A percentile compares a stretch with the other conserved stretches of the same genome.
phyloP scores from a whole-genome alignment of 2,113 vertebrate genomes.

The Emydocephalus ijimae region DNA sequence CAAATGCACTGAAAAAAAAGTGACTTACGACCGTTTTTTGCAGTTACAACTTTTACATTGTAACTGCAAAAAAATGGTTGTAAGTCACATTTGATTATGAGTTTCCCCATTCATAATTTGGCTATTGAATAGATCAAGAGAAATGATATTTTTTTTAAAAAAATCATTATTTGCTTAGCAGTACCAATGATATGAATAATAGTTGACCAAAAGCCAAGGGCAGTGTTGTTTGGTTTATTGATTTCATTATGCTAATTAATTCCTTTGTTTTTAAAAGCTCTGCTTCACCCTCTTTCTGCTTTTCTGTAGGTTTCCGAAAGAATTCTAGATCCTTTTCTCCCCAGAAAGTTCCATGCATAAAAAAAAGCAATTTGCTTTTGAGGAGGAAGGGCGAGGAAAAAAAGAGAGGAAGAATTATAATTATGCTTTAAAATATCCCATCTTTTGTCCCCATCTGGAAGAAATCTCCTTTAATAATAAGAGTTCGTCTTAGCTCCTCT shows the following conservation, averaged over 20 bases:
- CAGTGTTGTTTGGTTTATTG: not conserved
- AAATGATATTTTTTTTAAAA: not conserved
- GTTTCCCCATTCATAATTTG: not conserved
- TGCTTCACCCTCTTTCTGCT: not conserved
- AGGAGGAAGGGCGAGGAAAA: not conserved
- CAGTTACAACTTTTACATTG: no score
- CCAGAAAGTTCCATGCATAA: not conserved
- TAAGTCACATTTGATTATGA: no score
- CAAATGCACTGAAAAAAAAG: no score
- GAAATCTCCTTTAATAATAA: not conserved
- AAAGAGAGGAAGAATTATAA: not conserved
- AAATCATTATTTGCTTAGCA: not conserved
- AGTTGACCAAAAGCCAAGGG: not conserved
- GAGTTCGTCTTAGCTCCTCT: not conserved
- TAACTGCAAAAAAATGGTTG: no score
- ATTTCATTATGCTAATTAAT: not conserved
- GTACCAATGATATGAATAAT: not conserved
- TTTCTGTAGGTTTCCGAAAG: not conserved
- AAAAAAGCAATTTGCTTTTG: not conserved
- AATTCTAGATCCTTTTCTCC: not conserved
- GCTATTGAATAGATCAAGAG: not conserved
- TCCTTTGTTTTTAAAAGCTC: not conserved
- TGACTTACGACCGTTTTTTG: no score
- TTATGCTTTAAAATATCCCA: not conserved
- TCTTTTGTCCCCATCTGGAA: rapidly evolving